Evolutionary conservation across 2,888 invertebrate genomes (phyloP), one percentile per base, ranked within the genome.

Genomic region (Alloplasta piceator): DNA sequence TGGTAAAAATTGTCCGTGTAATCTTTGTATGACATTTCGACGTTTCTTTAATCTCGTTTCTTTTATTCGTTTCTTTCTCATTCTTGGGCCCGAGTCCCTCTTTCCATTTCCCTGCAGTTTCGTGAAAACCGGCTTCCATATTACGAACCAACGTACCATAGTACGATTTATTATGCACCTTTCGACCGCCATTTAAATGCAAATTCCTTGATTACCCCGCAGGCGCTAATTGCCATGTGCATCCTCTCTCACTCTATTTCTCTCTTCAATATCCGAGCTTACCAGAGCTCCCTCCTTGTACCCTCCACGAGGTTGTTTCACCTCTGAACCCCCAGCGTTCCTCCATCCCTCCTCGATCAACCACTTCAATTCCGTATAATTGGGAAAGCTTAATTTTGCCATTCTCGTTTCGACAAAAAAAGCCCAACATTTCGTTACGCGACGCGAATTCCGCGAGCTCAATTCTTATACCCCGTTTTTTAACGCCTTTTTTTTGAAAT

Each of bases 131-230:
- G 78, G 75, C 71, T 75, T 71, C 67, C 71, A 61, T 71, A 82
- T 78, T 82, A 82, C 71, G 78, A 75, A 41, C 67, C 71, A 38
- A 66, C 52, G 46, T 56, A 71, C 55, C 71, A 50, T 52, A 71
- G 82, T 82, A 85, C 85, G 85, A 90, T 90, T 90, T 88, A 90
- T 90, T 88, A 89, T 88, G 86, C 88, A 83, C 88, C 89, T 89
- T 89, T 89, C 88, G 85, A 86, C 86, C 87, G 85, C 89, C 86
- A 90, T 90, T 90, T 90, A 90, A 89, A 91, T 91, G 90, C 88
- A 90, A 91, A 91, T 91, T 89, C 85, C 87, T 89, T 90, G 89
- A 91, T 90, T 91, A 90, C 87, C 86, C 83, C 78, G 82, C 79
- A 80, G 77, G 87, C 86, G 87, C 88, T 91, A 91, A 91, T 91